phyloP scores from a whole-genome alignment of 1,140 invertebrate genomes.

The Drosophila persimilis region DNA sequence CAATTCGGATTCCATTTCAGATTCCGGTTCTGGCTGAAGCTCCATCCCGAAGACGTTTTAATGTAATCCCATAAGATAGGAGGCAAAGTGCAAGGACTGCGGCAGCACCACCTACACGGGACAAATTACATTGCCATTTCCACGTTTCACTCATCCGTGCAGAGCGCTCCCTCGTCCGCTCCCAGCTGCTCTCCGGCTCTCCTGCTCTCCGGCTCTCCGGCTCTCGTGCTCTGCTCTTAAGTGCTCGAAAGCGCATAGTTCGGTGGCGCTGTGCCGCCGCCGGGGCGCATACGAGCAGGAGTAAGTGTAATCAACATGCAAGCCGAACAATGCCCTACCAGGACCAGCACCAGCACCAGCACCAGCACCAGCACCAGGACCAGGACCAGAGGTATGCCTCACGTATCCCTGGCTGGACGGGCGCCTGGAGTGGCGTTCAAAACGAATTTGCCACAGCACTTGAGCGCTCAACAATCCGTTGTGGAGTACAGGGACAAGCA shows the following conservation, averaged over 20 bases:
- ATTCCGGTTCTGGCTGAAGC: not conserved
- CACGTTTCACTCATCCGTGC: constrained; percentile 31
- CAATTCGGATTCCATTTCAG: constrained; percentile 23
- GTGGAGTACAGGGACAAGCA: constrained; percentile 35
- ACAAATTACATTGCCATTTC: constrained; percentile 74
- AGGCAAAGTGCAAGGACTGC: constrained; percentile 31
- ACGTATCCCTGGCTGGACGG: constrained; percentile 47
- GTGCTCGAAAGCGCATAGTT: constrained; percentile 60
- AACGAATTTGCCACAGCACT: constrained; percentile 81
- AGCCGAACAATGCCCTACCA: constrained; percentile 38
- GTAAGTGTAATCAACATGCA: constrained; percentile 64
- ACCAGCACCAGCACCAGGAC: constrained; percentile 4
- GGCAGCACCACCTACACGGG: constrained; percentile 29
- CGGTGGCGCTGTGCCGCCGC: constrained; percentile 27
- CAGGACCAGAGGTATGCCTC: constrained; percentile 24
- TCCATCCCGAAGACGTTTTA: constrained; percentile 49
- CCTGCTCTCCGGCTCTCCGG: not conserved
- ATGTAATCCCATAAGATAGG: constrained; percentile 49
- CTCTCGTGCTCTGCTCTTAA: constrained; percentile 34
- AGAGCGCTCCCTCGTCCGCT: too few relatives aligned
- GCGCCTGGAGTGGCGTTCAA: constrained; percentile 70
- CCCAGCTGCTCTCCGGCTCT: not conserved
- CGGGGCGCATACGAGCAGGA: constrained; percentile 36
- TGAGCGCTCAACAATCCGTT: constrained; percentile 74
- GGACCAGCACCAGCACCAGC: constrained; percentile 9